Conservation (phyloP, 2,113 vertebrate genomes). For the Odocoileus virginianus region DNA sequence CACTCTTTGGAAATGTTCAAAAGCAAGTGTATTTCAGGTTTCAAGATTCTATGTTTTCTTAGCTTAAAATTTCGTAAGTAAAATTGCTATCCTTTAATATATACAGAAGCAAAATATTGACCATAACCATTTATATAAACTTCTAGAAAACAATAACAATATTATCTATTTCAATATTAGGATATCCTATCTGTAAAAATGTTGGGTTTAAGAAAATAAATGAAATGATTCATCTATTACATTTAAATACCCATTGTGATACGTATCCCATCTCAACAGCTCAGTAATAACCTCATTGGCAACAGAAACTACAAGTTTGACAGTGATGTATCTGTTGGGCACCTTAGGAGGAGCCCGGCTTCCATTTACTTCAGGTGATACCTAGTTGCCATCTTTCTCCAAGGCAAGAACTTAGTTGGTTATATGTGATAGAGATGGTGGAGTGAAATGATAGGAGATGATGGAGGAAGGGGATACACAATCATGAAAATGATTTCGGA, state of each 20-base stretch:
- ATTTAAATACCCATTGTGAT: background rate
- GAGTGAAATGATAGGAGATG: background rate
- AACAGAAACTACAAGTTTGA: too few species aligned
- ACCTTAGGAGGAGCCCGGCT: background rate
- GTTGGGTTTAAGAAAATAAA: background rate
- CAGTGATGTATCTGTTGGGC: rapidly evolving
- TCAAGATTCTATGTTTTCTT: background rate
- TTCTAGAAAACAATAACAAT: background rate
- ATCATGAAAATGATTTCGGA: background rate
- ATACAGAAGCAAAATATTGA: background rate
- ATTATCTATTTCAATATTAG: background rate
- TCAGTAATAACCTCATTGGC: background rate
- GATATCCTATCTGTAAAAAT: background rate
- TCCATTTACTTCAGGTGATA: background rate
- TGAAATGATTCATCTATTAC: background rate
- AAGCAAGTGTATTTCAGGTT: background rate
- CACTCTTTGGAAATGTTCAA: background rate
- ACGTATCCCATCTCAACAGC: background rate
- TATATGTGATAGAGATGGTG: background rate
- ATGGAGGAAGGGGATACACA: background rate
- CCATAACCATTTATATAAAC: background rate
- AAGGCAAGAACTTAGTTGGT: background rate
- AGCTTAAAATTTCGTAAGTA: background rate
- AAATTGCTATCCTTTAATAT: background rate
- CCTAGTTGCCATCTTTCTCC: background rate